Conservation (phyloP, 2,888 invertebrate genomes). For the Myathropa florea region DNA sequence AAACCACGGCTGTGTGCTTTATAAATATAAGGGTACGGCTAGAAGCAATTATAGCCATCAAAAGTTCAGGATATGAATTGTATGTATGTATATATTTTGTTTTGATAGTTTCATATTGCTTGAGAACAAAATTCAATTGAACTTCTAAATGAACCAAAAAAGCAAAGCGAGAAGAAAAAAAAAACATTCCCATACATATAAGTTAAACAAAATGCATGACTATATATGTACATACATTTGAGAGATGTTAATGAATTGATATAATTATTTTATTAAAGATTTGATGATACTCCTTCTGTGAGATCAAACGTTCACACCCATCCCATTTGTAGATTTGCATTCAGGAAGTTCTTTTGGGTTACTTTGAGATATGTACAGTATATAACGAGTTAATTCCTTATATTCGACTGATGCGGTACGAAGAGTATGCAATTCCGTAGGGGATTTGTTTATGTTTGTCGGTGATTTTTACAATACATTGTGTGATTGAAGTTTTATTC, state of each 20-base stretch:
- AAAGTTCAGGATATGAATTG: slow-evolving; percentile 58
- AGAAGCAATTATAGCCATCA: slow-evolving; percentile 35
- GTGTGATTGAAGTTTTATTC: neutral
- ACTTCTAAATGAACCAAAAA: neutral
- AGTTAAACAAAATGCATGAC: slow-evolving; percentile 5
- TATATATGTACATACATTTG: neutral
- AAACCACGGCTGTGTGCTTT: slow-evolving; percentile 15
- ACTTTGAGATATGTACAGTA: neutral
- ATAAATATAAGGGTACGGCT: slow-evolving; percentile 41
- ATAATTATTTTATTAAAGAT: neutral
- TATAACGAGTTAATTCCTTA: neutral
- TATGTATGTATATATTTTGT: slow-evolving; percentile 62
- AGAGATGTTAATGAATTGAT: slow-evolving; percentile 19
- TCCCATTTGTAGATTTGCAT: neutral
- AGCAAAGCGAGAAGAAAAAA: neutral
- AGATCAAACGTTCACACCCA: slow-evolving; percentile 61
- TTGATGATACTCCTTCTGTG: neutral
- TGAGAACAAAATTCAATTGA: slow-evolving; percentile 24
- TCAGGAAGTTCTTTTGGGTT: neutral
- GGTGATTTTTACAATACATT: neutral
- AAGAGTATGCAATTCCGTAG: neutral
- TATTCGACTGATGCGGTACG: neutral
- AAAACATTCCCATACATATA: neutral
- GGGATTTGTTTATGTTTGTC: neutral
- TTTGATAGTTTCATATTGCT: slow-evolving; percentile 38